A percentile compares a stretch with the other conserved stretches of the same genome.
phyloP scores from a whole-genome alignment of 2,113 vertebrate genomes.

The Bombycilla garrulus region DNA sequence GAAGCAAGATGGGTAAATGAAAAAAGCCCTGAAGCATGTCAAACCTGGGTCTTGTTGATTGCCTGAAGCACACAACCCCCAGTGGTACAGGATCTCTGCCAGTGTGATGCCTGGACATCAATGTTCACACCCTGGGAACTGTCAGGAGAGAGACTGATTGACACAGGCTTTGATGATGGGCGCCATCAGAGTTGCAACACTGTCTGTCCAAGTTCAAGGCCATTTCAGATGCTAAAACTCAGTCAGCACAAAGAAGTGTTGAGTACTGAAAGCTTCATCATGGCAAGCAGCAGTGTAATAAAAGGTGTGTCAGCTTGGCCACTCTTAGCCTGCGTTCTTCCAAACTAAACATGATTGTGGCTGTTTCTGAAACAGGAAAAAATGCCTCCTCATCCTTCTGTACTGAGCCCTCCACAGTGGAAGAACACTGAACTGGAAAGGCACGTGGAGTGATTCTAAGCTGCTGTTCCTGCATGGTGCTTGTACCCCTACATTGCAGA shows the following conservation, averaged over 20 bases:
- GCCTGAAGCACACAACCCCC: background rate
- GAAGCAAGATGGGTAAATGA: background rate
- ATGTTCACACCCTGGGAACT: background rate
- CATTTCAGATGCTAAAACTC: background rate
- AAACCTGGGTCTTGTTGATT: background rate
- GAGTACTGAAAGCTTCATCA: background rate
- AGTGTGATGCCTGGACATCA: background rate
- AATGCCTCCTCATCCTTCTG: background rate
- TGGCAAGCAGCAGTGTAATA: background rate
- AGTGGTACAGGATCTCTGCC: background rate
- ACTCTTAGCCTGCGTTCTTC: background rate
- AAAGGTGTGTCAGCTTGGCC: background rate
- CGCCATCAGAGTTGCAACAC: background rate
- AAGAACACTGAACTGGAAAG: background rate
- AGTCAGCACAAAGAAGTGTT: background rate
- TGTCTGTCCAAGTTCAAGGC: background rate
- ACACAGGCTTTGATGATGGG: background rate
- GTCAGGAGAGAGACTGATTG: background rate
- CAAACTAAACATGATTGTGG: background rate
- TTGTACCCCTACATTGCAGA: background rate
- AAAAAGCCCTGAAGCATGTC: background rate
- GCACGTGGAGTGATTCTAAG: fast-evolving
- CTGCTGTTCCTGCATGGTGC: background rate
- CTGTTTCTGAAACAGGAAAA: background rate
- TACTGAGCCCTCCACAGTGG: background rate